Base-by-base conservation (phyloP, 2,888 invertebrate species). In the Coelinius sp. region DNA sequence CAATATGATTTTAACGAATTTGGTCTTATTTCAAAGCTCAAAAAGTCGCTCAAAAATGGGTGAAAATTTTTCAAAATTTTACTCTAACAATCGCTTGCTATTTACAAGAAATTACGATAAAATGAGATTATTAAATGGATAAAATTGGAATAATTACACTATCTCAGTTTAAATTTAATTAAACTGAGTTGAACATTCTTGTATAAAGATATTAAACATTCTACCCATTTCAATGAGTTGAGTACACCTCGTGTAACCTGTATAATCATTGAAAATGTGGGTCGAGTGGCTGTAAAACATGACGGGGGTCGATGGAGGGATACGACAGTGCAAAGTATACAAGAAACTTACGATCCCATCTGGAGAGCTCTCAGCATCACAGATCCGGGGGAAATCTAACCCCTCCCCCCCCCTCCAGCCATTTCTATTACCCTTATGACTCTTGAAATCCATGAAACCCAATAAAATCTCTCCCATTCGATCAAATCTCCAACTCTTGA, bases 371-470 rank as follows among this genome's bases (percentile, higher is more conserved):
- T 46, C 44, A 56, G 31, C 56, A 14, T 56, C 56, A 56, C 56
- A n/a, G 56, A 56, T 14, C n/a, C 31, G 3, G 31, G 31, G 17
- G 56, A 56, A 56, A 56, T 56, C 56, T 52, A 62, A 44, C 62
- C 56, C 70, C 71, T 68, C 66, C 73, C 69, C 49, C 17, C 14
- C 14, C 27, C 27, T 14, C 14, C 24, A 27, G n/a, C 24, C 59
- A 27, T 31, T 53, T 59, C 6, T 59, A 63, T 68, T 20, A 35
- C 17, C 38, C 20, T 25, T 52, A 66, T 46, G 27, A 24, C 25
- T 66, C 66, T 66, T n/a, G 2, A 52, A 56, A 56, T 27, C 14
- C 27, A 24, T 17, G 17, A 56, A 35, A 35, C 8, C 35, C 44
- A 46, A 41, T 65, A 17, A 17, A 49, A 49, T 24, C 46, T 41